A percentile compares a stretch with the other conserved stretches of the same genome.
Evolutionary conservation across 2,113 vertebrate genomes (phyloP).

Genomic region (Stictonetta naevosa): DNA sequence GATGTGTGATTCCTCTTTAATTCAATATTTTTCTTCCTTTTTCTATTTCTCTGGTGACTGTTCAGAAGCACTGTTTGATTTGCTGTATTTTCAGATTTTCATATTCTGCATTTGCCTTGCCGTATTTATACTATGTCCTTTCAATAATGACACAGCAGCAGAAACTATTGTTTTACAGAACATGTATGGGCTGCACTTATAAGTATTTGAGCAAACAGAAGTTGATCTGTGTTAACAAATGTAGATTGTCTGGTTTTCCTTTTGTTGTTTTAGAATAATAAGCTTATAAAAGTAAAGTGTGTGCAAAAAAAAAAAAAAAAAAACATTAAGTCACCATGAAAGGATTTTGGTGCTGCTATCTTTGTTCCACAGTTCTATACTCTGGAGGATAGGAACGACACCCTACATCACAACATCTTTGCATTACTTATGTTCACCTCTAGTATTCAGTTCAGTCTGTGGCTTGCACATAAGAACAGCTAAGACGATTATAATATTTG

Average conservation of each 20-base stretch:
- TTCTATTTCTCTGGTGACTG: not conserved
- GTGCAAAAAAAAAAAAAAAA: too few relatives aligned
- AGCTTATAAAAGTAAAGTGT: not conserved
- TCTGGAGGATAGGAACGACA: not conserved
- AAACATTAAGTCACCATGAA: too few relatives aligned
- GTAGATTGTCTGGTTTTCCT: not conserved
- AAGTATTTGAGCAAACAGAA: not conserved
- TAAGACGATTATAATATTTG: not conserved
- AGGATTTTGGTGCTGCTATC: not conserved
- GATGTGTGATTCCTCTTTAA: not conserved
- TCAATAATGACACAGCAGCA: not conserved
- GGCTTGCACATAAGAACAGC: not conserved
- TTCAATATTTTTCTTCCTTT: not conserved
- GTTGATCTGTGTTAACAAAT: not conserved
- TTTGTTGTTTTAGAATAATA: not conserved
- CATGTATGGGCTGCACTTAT: not conserved
- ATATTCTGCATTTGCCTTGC: not conserved
- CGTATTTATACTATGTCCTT: not conserved
- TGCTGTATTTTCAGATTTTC: not conserved
- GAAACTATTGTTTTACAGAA: not conserved
- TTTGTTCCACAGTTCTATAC: not conserved
- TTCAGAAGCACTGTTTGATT: not conserved
- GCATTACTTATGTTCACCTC: not conserved
- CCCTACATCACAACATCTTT: not conserved
- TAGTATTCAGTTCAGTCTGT: not conserved